phyloP scores from a whole-genome alignment of 2,797 vertebrate genomes.

The Prunella strophiata region DNA sequence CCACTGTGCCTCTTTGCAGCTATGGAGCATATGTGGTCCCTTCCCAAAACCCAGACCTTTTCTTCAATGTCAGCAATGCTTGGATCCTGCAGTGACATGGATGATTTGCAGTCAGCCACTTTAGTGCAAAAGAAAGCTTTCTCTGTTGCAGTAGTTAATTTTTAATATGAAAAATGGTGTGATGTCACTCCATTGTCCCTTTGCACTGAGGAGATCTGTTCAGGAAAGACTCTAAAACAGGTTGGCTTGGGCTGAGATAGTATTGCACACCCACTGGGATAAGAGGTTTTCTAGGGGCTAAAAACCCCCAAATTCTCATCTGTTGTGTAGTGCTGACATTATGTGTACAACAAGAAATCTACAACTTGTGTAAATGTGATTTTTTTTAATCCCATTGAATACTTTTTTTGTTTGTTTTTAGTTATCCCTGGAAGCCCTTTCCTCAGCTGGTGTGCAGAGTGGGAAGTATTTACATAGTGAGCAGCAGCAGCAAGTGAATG shows the following conservation, averaged over 20 bases:
- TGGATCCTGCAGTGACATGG: neutral
- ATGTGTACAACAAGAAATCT: neutral
- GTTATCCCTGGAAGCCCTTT: neutral
- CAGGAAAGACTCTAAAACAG: neutral
- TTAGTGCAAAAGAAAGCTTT: neutral
- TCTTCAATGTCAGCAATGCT: neutral
- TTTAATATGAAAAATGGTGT: neutral
- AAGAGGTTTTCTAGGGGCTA: neutral
- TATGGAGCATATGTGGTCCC: neutral
- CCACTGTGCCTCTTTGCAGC: neutral
- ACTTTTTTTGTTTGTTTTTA: neutral
- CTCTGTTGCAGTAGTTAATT: neutral
- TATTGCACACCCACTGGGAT: neutral
- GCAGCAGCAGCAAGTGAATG: neutral
- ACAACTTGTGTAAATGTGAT: neutral
- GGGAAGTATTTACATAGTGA: neutral
- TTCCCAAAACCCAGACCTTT: neutral
- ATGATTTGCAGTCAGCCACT: neutral
- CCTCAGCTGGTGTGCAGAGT: neutral
- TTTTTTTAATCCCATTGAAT: neutral
- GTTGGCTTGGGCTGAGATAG: neutral
- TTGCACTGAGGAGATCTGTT: neutral
- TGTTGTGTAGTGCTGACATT: neutral
- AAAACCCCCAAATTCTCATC: neutral
- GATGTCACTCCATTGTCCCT: neutral